A percentile compares a stretch with the other conserved stretches of the same genome.
These are phyloP conservation scores for Halisarca cf. caerulea DNA, from an alignment of 37 sponge, comb jelly and placozoan species.

Conservation along the genomic window DNA sequence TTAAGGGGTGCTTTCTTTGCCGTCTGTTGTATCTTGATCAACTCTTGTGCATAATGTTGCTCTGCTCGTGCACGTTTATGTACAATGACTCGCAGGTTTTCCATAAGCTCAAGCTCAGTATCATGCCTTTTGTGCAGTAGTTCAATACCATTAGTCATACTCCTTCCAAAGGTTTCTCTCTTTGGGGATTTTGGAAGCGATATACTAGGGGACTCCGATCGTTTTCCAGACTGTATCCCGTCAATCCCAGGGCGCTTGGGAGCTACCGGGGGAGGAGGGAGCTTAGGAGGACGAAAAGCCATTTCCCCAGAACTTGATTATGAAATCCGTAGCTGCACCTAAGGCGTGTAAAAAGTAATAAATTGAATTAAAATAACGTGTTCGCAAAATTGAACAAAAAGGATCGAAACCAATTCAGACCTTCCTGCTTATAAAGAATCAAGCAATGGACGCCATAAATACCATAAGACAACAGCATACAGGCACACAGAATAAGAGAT, in stretches of 20 bases:
- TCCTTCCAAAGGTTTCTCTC: slow-evolving; percentile 53
- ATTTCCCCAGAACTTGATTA: neutral
- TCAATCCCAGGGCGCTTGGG: neutral
- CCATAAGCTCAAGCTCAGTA: slow-evolving; percentile 76
- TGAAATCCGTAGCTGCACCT: too few relatives aligned
- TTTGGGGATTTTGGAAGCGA: neutral
- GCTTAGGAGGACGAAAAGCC: neutral
- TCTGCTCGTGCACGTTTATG: slow-evolving; percentile 68
- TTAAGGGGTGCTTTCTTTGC: slow-evolving; percentile 14
- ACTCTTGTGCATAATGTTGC: slow-evolving; percentile 56
- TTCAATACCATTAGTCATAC: slow-evolving; percentile 48
- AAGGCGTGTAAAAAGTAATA: too few relatives aligned
- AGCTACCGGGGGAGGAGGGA: slow-evolving; percentile 6
- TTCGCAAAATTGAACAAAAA: too few relatives aligned
- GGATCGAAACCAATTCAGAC: too few relatives aligned
- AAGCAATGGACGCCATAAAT: too few relatives aligned
- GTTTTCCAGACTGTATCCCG: too few relatives aligned
- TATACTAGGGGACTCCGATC: neutral
- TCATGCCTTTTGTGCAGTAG: slow-evolving; percentile 65
- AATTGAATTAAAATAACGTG: too few relatives aligned
- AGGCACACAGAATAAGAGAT: too few relatives aligned
- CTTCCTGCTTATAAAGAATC: too few relatives aligned
- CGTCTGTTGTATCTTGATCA: slow-evolving; percentile 42
- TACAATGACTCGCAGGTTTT: slow-evolving; percentile 69
- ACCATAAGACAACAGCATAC: too few relatives aligned